These are phyloP conservation scores for Umimayanthus kanabou DNA, from an alignment of 92 coral and sea anemone species.

Conservation along the genomic window DNA sequence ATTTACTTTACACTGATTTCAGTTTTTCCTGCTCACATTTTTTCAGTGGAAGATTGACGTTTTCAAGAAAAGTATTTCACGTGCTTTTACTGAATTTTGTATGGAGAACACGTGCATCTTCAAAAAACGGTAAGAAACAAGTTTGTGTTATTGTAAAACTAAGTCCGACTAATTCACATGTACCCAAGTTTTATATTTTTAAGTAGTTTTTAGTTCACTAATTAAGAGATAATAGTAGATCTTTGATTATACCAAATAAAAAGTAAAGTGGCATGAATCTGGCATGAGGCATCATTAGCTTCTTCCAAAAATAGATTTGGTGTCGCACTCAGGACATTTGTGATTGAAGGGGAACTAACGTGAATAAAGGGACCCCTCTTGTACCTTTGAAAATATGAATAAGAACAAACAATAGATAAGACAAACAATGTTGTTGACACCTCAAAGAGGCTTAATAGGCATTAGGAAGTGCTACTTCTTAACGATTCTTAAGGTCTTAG, in stretches of 20 bases:
- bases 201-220: neutral
- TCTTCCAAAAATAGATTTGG: too few relatives aligned
- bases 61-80: constrained; percentile 46
- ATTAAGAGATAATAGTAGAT: neutral
- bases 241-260: neutral
- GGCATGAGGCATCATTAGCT: too few relatives aligned
- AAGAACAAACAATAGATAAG: too few relatives aligned
- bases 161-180: neutral
- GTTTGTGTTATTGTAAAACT: neutral
- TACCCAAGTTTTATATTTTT: neutral
- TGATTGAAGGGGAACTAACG: too few relatives aligned
- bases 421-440: too few relatives aligned
- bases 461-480: too few relatives aligned
- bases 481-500: too few relatives aligned
- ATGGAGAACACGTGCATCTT: constrained; percentile 9
- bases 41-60: constrained; percentile 36
- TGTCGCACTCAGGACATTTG: too few relatives aligned
- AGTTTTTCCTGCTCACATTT: neutral
- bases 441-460: too few relatives aligned
- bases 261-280: neutral
- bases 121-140: constrained; percentile 35
- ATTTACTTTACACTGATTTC: too few relatives aligned
- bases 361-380: too few relatives aligned
- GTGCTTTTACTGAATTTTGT: constrained; percentile 51
- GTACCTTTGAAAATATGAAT: too few relatives aligned